Base-by-base conservation (phyloP, 2,797 vertebrate species). In the Poeciliopsis turneri region DNA sequence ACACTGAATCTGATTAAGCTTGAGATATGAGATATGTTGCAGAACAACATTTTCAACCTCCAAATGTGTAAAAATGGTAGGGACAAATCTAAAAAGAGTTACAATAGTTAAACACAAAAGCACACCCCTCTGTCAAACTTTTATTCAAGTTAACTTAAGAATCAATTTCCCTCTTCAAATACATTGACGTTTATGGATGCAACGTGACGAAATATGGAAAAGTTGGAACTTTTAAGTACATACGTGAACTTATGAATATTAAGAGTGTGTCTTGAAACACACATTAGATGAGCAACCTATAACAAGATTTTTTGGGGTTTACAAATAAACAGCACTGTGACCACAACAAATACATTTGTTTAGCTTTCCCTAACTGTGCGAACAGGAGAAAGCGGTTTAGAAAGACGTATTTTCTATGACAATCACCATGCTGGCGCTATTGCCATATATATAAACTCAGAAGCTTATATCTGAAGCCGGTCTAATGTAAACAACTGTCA, bases 401-500 rank as follows among this genome's bases (percentile, higher is more conserved):
- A 69, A 69, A 12, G 33, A 43, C 39, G 16, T 39, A 23, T 69
- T 41, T 68, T 68, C 8, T 12, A 39, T 20, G 64, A 23, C 36
- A 41, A 23, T 25, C 11, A 10, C 23, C 9, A 69, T 39, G 6
- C 39, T 69, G 10, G 41, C 4, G 4, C 39, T 66, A 66, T 1
- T 23, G 30, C 25, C 36, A 69, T 11, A 39, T 68, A 39, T 39
- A 68, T 25, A 41, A 43, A 43, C 41, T 16, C 39, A n/a, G 12
- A 45, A 45, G 68, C 68, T 39, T 28, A 15, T 25, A 36, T 30
- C 15, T 0, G 6, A 23, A 16, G 0, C 18, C 9, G 12, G 15
- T 77, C n/a, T 59, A 0, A 72, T 33, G 15, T 33, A 23, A 78
- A 53, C 11, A 86, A 28, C 4, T 78, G 79, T 80, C 77, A 82